Conservation (phyloP, 2,113 vertebrate genomes). For the Cephalopholis sonnerati region DNA sequence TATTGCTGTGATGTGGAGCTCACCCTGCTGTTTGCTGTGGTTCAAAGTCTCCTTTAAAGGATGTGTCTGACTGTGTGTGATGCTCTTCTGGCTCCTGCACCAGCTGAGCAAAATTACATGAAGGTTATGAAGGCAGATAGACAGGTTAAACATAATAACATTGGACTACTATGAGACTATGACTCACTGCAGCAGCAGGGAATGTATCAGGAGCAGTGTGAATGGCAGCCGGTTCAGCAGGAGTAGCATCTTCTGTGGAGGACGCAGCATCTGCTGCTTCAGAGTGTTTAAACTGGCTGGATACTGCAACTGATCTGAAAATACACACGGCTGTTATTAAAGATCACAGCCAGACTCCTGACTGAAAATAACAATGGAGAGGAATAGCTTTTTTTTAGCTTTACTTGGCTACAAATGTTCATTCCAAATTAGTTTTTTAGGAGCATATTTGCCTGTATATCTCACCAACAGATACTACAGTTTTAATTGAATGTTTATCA, state of each 20-base stretch:
- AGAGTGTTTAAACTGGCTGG: constrained; percentile 34
- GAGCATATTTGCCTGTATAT: neutral
- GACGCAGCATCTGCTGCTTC: constrained; percentile 18
- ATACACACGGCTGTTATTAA: constrained; percentile 35
- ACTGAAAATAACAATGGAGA: neutral
- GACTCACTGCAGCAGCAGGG: constrained; percentile 65
- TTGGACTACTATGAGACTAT: neutral
- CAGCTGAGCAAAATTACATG: constrained; percentile 35
- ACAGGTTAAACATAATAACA: neutral
- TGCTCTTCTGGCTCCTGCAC: constrained; percentile 42
- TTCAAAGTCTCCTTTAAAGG: constrained; percentile 21
- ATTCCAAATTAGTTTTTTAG: neutral
- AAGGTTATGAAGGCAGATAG: constrained; percentile 4
- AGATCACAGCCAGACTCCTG: neutral
- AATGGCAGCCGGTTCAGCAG: constrained; percentile 24
- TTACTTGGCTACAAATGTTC: neutral
- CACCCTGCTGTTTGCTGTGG: constrained; percentile 51
- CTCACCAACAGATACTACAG: neutral
- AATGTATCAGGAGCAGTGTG: constrained; percentile 7
- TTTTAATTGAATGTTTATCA: neutral
- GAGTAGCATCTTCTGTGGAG: constrained; percentile 1
- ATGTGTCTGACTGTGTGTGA: neutral
- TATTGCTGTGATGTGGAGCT: constrained; percentile 24
- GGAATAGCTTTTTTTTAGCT: neutral
- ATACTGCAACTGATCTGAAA: constrained; percentile 50